Conservation (phyloP, 1,140 invertebrate species). For the Tyrophagus putrescentiae region DNA sequence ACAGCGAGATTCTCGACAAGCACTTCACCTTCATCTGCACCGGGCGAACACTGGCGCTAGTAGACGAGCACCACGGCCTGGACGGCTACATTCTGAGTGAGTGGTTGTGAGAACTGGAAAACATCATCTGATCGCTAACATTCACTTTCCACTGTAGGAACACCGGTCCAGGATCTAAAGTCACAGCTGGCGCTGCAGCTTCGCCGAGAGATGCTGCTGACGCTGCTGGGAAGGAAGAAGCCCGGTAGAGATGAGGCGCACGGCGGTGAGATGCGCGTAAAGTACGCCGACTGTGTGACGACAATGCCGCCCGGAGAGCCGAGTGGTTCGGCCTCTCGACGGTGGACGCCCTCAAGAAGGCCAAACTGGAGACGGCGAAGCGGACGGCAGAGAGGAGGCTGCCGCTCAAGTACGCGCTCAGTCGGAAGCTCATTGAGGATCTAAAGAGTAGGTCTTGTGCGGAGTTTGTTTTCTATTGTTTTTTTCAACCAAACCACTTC, state of each 20-base stretch:
- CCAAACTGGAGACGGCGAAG: slow-evolving; percentile 40
- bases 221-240: slow-evolving; percentile 53
- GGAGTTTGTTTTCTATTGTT: not conserved
- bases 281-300: slow-evolving; percentile 64
- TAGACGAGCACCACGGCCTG: slow-evolving; percentile 79
- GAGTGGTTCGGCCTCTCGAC: slow-evolving; percentile 83
- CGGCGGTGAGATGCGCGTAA: slow-evolving; percentile 56
- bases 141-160: slow-evolving; percentile 44
- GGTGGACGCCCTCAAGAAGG: slow-evolving; percentile 56
- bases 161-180: slow-evolving; percentile 67
- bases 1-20: slow-evolving; percentile 80
- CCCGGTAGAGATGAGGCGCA: slow-evolving; percentile 56
- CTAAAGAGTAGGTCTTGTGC: slow-evolving; percentile 37
- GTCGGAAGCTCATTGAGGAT: slow-evolving; percentile 54
- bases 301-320: slow-evolving; percentile 59
- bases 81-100: slow-evolving; percentile 67
- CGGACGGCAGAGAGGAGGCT: slow-evolving; percentile 20
- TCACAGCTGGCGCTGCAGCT: slow-evolving; percentile 62
- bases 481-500: not conserved
- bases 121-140: slow-evolving; percentile 21
- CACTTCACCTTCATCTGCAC: slow-evolving; percentile 68
- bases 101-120: slow-evolving; percentile 23
- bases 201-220: slow-evolving; percentile 63
- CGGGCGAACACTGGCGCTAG: slow-evolving; percentile 56
- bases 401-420: slow-evolving; percentile 59